Percentiles rank a stretch among this genome's conserved stretches.
phyloP scores from a whole-genome alignment of 2,113 vertebrate genomes.

The Scopus umbretta region DNA sequence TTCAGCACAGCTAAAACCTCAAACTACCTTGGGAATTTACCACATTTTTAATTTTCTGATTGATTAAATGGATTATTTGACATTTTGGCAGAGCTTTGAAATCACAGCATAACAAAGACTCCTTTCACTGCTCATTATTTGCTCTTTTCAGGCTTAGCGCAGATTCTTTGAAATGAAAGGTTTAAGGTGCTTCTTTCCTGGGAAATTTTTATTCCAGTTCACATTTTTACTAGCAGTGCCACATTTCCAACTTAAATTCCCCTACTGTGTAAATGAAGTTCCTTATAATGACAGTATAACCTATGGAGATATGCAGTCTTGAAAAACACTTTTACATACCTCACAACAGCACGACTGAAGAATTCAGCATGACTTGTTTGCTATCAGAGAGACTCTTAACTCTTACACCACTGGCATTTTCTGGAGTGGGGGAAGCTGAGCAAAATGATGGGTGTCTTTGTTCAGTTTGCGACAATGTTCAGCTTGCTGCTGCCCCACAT shows the following conservation, averaged over 20 bases:
- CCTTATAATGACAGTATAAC: conserved; percentile 54
- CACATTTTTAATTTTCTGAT: conserved; percentile 77
- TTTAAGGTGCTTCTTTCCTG: conserved; percentile 60
- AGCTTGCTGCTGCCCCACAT: not conserved
- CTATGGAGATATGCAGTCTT: conserved; percentile 33
- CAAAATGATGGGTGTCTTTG: not conserved
- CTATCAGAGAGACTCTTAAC: conserved; percentile 16
- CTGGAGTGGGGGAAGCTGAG: not conserved
- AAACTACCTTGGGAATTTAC: conserved; percentile 61
- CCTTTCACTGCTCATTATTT: conserved; percentile 70
- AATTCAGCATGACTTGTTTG: not conserved
- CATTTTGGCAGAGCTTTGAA: conserved; percentile 74
- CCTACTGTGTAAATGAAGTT: conserved; percentile 51
- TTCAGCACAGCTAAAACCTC: conserved; percentile 61
- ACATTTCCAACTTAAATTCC: conserved; percentile 18
- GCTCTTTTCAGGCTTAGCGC: conserved; percentile 48
- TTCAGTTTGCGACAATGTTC: not conserved
- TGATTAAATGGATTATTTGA: conserved; percentile 81
- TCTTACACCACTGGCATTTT: not conserved
- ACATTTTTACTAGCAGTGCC: conserved; percentile 47
- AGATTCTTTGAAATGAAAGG: conserved; percentile 67
- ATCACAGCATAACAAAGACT: conserved; percentile 66
- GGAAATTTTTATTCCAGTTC: conserved; percentile 54
- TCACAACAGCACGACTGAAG: not conserved
- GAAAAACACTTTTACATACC: conserved; percentile 4